A percentile compares a stretch with the other conserved stretches of the same genome.
Conservation (phyloP, 1,140 invertebrate species). For the Pseudoatta argentina region DNA sequence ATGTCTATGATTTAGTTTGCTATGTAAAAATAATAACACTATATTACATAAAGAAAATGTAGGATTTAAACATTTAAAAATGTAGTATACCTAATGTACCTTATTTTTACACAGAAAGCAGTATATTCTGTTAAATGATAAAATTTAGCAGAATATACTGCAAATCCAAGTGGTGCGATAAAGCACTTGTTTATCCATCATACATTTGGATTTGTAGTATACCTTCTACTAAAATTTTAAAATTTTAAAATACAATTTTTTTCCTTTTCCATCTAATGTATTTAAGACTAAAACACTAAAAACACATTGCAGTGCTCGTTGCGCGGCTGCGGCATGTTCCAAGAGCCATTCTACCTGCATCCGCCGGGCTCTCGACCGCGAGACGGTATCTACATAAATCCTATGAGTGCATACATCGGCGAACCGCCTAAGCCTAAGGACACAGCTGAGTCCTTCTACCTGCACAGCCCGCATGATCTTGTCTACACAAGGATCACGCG, state of each 20-base stretch:
- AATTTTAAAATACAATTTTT: not conserved
- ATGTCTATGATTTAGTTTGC: too few species aligned
- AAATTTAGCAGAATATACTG: too few species aligned
- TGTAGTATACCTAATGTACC: too few species aligned
- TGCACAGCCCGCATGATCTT: conserved; percentile 92
- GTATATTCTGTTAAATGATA: too few species aligned
- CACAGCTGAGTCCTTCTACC: conserved; percentile 91
- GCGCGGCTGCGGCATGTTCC: conserved; percentile 83
- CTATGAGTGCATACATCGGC: conserved; percentile 88
- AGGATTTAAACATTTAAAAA: too few species aligned
- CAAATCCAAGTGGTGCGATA: too few species aligned
- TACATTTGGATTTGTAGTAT: too few species aligned
- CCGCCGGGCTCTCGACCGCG: conserved; percentile 87
- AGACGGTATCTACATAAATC: conserved; percentile 93
- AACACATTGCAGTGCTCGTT: conserved; percentile 79
- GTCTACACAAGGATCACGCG: conserved; percentile 92
- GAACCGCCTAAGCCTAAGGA: conserved; percentile 80
- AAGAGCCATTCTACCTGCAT: conserved; percentile 86
- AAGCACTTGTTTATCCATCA: too few species aligned
- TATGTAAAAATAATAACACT: too few species aligned
- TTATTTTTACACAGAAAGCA: too few species aligned
- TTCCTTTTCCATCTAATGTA: not conserved
- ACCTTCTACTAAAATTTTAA: too few species aligned
- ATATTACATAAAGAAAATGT: too few species aligned
- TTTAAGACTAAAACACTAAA: not conserved